Base-by-base conservation (phyloP, 2,888 invertebrate genomes). In the Drosophila dives region DNA sequence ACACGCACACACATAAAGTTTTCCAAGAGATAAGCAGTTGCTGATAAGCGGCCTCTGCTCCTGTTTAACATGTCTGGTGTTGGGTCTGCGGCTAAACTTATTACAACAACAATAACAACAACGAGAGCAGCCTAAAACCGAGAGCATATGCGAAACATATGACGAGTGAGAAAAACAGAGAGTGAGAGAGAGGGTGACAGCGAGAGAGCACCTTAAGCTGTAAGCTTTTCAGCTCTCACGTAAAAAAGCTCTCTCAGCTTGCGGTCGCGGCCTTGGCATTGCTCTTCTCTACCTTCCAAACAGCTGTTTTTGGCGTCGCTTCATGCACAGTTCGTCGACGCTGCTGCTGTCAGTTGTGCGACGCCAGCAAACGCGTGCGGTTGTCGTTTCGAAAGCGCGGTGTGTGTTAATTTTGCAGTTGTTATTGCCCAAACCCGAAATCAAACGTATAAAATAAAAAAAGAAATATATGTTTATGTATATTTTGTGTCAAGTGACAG, bases 251-350 rank as follows among this genome's bases (percentile, higher is more conserved):
- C 61, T 32, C 33, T 64, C 65, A 11, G 7, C 23, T 38, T 15
- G 34, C 15, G 42, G 42, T 48, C 32, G 58, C 85, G 85, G 89
- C 89, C 85, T 84, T 89, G 87, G 87, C 87, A 81, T 79, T 87
- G 87, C 65, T 38, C 50, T 51, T 29, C 56, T 50, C 26, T 65
- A 23, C 34, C 56, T 34, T 29, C 61, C 50, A 69, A 80, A 81
- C 81, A 83, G 84, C 84, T 84, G 84, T 68, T 72, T 23, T 11
- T 32, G 33, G 42, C 59, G 55, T 26, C 50, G 67, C 72, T 67
- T 70, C 62, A 62, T 66, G 12, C 29, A 20, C 15, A 50, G 69
- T 33, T 74, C 53, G 32, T 54, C 50, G 56, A 50, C 49, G 45
- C 55, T 50, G 34, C 60, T 54, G 60, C 55, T 67, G 32, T 74